Evolutionary conservation across 2,888 invertebrate genomes (phyloP), one percentile per base, ranked within the genome.

Genomic region (Chrysodeixis includens): DNA sequence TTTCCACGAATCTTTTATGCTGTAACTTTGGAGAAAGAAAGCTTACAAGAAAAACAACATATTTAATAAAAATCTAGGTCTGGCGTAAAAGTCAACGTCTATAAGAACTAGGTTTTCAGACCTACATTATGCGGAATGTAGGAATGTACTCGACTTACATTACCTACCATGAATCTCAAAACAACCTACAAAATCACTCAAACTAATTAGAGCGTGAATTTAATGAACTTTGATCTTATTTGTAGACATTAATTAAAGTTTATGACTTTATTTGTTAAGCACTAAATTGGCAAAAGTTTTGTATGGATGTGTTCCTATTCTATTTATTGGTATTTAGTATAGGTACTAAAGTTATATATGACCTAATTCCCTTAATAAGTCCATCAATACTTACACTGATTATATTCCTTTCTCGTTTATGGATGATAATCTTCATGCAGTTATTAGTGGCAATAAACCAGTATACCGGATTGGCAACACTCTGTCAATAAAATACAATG

Each of bases 151-250:
- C n/a, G 1, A 40, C n/a, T n/a, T n/a, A 12, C 32, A 26, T n/a
- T 35, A 35, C 35, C 12, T 35, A 35, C 0, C 40, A n/a, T 40
- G 40, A 40, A 40, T 40, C 14, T n/a, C n/a, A 40, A 35, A 40
- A 84, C 92, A 87, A 92, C 93, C 93, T 81, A 93, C 81, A 90
- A 86, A 84, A 84, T 86, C 85, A 84, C 82, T 86, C 3, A 84
- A 85, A 88, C 86, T 86, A 86, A 83, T 86, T 90, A 88, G 93
- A 92, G 92, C 93, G 93, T 93, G 91, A 91, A 92, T 86, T 78
- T 83, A 71, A 75, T 88, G 85, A 89, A 85, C 82, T 84, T 81
- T 83, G 81, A 86, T 88, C 87, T 83, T 85, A 80, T 84, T 84
- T 67, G 61, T 61, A 57, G 66, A 71, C 79, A 65, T 54, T 70